These are phyloP conservation scores for Leptinotarsa rubiginosa DNA, from an alignment of 2,888 invertebrate species.

Conservation along the genomic window DNA sequence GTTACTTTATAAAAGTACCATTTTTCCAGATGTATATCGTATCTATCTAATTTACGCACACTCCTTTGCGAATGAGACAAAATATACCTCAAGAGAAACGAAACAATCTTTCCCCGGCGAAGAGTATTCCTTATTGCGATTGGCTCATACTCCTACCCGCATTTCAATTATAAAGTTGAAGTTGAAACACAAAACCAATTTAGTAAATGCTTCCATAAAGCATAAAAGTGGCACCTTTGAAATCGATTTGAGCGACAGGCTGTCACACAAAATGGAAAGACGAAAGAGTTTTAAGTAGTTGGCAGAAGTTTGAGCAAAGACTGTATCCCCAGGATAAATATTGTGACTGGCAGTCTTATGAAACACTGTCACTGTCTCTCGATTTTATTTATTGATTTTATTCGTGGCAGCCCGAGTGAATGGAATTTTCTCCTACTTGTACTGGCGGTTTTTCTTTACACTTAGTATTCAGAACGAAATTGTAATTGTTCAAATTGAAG, in stretches of 20 bases:
- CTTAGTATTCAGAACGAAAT: not conserved
- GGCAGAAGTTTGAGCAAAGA: constrained; percentile 65
- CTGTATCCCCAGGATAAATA: constrained; percentile 63
- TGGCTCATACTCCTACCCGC: constrained; percentile 19
- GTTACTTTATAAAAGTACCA: too few species aligned
- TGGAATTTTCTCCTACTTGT: not conserved
- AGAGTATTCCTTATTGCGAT: constrained; percentile 2
- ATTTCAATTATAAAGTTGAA: constrained; percentile 47
- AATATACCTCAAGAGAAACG: not conserved
- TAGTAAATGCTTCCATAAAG: constrained; percentile 61
- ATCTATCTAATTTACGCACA: too few species aligned
- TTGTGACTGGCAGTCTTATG: constrained; percentile 62
- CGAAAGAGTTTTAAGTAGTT: constrained; percentile 68
- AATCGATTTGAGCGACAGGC: constrained; percentile 65
- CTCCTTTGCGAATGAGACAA: not conserved
- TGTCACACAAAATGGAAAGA: constrained; percentile 66
- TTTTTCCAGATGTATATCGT: too few species aligned
- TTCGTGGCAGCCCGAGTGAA: constrained; percentile 21
- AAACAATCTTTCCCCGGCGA: not conserved
- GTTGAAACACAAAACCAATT: constrained; percentile 57
- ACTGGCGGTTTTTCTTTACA: not conserved
- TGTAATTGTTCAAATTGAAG: too few species aligned
- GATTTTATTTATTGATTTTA: constrained; percentile 40
- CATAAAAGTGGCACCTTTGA: constrained; percentile 60
- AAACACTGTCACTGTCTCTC: constrained; percentile 45